Conservation (phyloP, 2,888 invertebrate species). For the Orchesellides sinensis region DNA sequence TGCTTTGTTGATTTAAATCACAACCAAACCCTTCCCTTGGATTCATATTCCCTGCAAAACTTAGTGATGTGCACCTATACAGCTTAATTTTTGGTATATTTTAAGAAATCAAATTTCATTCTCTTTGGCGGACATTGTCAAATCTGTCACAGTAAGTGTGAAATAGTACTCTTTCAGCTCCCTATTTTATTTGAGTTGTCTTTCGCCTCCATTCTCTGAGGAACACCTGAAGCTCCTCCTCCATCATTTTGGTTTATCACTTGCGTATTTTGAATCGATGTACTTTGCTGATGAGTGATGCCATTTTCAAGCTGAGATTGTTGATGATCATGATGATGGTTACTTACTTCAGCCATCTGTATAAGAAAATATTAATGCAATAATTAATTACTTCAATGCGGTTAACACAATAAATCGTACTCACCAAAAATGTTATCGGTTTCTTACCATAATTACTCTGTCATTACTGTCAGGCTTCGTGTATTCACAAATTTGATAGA, state of each 20-base stretch:
- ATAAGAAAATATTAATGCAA: constrained; percentile 7
- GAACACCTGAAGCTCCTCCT: background rate
- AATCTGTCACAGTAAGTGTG: constrained; percentile 20
- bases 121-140: constrained; percentile 63
- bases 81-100: background rate
- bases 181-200: constrained; percentile 54
- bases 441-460: constrained; percentile 73
- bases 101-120: constrained; percentile 8
- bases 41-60: background rate
- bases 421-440: background rate
- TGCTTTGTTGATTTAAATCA: background rate
- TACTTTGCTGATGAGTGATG: constrained; percentile 37
- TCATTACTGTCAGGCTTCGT: constrained; percentile 72
- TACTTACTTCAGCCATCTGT: constrained; percentile 65
- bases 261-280: constrained; percentile 27
- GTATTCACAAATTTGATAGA: constrained; percentile 74
- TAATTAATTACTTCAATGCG: background rate
- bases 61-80: background rate
- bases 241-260: constrained; percentile 34
- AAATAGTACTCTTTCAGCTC: constrained; percentile 37
- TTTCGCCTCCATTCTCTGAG: constrained; percentile 53
- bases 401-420: background rate
- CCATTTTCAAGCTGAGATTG: constrained; percentile 43
- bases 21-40: background rate
- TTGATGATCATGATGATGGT: constrained; percentile 23